Evolutionary conservation across 2,888 invertebrate species (phyloP), one percentile per base, ranked within the genome.

Genomic region (Ophioninae sp.): DNA sequence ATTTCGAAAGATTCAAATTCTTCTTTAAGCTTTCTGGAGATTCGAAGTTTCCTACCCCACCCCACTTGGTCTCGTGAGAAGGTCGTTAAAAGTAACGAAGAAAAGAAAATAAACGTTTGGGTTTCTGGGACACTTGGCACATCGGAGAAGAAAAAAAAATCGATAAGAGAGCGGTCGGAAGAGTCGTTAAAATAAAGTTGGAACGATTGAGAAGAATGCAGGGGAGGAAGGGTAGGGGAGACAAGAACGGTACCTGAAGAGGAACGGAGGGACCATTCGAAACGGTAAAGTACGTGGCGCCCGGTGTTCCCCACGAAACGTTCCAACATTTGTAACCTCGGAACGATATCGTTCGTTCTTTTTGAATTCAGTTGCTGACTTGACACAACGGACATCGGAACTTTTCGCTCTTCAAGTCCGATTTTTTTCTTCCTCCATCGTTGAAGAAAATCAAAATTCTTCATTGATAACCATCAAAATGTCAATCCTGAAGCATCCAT

Each of bases 191-290:
- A n/a, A 61, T 37, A 44, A 30, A 56, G 23, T 64, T 68, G 75
- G 68, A 68, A 69, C 30, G 75, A 81, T 73, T 58, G 17, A 64
- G 51, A 82, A 82, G 81, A 84, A 84, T 84, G 79, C 63, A 37
- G 73, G 37, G 76, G 72, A 79, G 22, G 63, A 51, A 74, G 68
- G 71, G 76, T 65, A 75, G 81, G 59, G 79, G 81, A 69, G 63
- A 68, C 23, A 75, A 76, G 20, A 84, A 84, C 84, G 84, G 84
- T 79, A 84, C 79, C 79, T 68, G 56, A 65, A 65, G 41, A 39
- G 61, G 61, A 69, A 75, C 67, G 74, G 75, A 76, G 84, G 81
- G 79, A 75, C 81, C 81, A 84, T 76, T 84, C 68, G 59, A 79
- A 84, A 82, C 84, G 84, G 81, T 84, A 75, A 81, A 84, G 67